Conservation (phyloP, 2,888 invertebrate genomes). For the Slavum lentiscoides region DNA sequence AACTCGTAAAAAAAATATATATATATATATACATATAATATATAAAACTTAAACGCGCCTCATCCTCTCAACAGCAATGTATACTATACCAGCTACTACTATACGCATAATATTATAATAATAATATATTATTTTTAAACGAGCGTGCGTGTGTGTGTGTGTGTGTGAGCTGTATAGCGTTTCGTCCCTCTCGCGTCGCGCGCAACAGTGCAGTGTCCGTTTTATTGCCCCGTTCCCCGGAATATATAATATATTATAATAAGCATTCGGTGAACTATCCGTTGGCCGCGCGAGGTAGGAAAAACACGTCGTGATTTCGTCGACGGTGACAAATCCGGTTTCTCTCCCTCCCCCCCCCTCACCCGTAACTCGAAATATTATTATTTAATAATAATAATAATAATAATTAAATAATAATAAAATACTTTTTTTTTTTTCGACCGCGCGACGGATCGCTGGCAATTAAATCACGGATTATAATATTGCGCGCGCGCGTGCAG, state of each 20-base stretch:
- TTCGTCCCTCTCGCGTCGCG: neutral
- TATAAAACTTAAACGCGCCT: no score
- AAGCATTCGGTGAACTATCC: constrained; percentile 12
- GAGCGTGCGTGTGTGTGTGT: neutral
- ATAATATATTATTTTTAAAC: neutral
- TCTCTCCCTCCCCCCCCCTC: neutral
- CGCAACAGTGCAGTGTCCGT: constrained; percentile 15
- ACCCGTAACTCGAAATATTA: constrained; percentile 18
- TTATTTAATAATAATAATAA: neutral
- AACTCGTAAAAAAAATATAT: no score
- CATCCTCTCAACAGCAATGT: no score
- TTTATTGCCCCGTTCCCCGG: neutral
- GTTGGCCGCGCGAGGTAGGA: neutral
- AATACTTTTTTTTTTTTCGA: neutral
- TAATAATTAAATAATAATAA: neutral
- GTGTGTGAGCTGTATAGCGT: neutral
- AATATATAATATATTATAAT: no score
- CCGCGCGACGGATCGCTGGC: neutral
- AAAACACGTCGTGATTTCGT: constrained; percentile 2
- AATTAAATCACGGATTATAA: constrained; percentile 33
- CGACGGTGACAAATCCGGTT: constrained; percentile 23
- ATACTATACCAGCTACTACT: no score
- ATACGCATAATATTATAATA: neutral
- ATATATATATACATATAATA: no score
- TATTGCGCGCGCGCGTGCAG: no score